A percentile compares a stretch with the other conserved stretches of the same genome.
phyloP scores from a whole-genome alignment of 2,797 vertebrate species.

The Mionectes olivaceus region DNA sequence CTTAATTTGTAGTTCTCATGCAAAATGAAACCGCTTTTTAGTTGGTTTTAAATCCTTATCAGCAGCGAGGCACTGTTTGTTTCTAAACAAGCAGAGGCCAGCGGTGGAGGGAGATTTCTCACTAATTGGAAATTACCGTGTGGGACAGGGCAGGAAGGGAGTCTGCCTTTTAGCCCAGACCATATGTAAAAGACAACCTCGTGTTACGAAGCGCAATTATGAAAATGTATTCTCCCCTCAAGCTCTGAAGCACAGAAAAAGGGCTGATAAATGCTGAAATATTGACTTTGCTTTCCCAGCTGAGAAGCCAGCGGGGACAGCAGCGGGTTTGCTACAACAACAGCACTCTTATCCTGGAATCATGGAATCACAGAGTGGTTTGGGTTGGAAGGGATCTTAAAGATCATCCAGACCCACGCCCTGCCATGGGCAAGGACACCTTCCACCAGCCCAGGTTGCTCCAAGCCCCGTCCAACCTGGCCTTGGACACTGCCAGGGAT shows the following conservation, averaged over 20 bases:
- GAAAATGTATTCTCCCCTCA: not conserved
- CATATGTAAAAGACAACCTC: not conserved
- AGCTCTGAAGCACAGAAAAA: not conserved
- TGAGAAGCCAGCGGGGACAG: not conserved
- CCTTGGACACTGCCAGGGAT: not conserved
- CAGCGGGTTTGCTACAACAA: fast-evolving
- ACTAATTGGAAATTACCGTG: not conserved
- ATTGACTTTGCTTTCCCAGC: not conserved
- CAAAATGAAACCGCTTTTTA: not conserved
- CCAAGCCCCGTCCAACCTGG: fast-evolving
- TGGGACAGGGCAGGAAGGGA: not conserved
- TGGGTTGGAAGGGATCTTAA: not conserved
- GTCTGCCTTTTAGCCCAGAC: not conserved
- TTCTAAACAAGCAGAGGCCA: not conserved
- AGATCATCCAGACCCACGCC: not conserved
- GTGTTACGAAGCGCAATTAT: not conserved
- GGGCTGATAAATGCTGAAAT: not conserved
- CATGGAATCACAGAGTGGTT: not conserved
- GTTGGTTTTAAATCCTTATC: not conserved
- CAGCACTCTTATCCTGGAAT: not conserved
- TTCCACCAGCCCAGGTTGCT: fast-evolving
- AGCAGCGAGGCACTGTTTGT: not conserved
- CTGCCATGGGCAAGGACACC: not conserved
- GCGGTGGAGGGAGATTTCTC: not conserved
- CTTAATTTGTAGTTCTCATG: not conserved